These are phyloP conservation scores for Drosophila tripunctata DNA, from an alignment of 2,888 invertebrate species.

Conservation along the genomic window DNA sequence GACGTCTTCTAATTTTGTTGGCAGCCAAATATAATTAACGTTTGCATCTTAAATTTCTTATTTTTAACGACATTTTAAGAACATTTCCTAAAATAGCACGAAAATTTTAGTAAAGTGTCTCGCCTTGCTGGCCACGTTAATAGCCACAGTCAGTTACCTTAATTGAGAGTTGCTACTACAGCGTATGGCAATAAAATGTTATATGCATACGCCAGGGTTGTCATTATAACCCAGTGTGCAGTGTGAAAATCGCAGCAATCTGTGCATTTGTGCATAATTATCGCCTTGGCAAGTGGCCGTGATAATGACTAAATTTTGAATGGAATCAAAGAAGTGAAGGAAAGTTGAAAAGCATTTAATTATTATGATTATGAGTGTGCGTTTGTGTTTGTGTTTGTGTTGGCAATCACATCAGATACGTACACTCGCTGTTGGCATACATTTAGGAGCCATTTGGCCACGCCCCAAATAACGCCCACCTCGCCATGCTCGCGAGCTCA, in stretches of 20 bases:
- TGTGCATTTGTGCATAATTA: conserved; percentile 58
- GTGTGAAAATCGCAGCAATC: conserved; percentile 38
- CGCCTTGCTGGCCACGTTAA: neutral
- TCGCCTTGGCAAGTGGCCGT: conserved; percentile 49
- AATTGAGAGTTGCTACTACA: conserved; percentile 4
- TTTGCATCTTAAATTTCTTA: neutral
- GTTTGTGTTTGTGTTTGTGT: conserved; percentile 21
- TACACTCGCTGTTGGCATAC: conserved; percentile 18
- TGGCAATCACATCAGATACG: conserved; percentile 23
- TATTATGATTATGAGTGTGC: conserved; percentile 57
- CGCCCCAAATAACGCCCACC: neutral
- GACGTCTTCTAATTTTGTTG: neutral
- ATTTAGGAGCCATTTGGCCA: conserved; percentile 25
- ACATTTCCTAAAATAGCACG: neutral
- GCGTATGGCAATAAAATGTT: conserved; percentile 47
- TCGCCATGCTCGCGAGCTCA: conserved; percentile 24
- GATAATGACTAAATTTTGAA: conserved; percentile 63
- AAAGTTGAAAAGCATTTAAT: conserved; percentile 57
- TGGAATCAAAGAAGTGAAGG: neutral
- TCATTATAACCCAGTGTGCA: conserved; percentile 54
- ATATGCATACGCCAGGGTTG: conserved; percentile 36
- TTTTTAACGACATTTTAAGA: neutral
- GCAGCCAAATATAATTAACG: neutral
- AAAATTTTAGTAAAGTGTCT: neutral
- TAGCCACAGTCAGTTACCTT: neutral